Evolutionary conservation across 1,140 invertebrate species (phyloP).

Genomic region (Caenorhabditis brenneri): DNA sequence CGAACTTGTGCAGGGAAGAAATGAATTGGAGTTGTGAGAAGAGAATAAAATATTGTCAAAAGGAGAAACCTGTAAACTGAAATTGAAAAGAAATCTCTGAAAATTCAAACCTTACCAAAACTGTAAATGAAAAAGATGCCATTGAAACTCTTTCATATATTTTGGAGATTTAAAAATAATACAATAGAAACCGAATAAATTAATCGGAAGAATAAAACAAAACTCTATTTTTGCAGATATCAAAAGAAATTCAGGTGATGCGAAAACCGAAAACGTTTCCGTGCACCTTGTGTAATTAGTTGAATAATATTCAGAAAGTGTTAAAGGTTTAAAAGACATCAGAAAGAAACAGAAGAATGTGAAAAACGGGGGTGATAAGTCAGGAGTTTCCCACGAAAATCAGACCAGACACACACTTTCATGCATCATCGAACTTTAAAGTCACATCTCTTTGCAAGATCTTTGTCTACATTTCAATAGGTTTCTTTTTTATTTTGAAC

Average conservation of each 20-base stretch:
- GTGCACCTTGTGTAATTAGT: not conserved
- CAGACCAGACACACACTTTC: slow-evolving; percentile 17
- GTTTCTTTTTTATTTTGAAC: not conserved
- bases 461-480: not conserved
- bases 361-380: not conserved
- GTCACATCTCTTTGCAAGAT: not conserved
- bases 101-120: not conserved
- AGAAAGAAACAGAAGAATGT: not conserved
- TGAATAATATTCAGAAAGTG: not conserved
- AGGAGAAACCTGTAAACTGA: not conserved
- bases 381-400: not conserved
- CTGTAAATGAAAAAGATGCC: slow-evolving; percentile 7
- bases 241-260: not conserved
- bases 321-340: not conserved
- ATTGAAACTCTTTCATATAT: slow-evolving; percentile 4
- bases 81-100: not conserved
- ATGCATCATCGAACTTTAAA: not conserved
- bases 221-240: not conserved
- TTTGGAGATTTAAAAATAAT: not conserved
- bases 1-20: slow-evolving; percentile 2
- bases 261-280: not conserved
- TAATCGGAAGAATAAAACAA: not conserved
- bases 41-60: not conserved
- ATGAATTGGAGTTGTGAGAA: not conserved
- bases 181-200: slow-evolving; percentile 1